phyloP scores from a whole-genome alignment of 2,888 invertebrate species.

The Acutogordius australiensis region DNA sequence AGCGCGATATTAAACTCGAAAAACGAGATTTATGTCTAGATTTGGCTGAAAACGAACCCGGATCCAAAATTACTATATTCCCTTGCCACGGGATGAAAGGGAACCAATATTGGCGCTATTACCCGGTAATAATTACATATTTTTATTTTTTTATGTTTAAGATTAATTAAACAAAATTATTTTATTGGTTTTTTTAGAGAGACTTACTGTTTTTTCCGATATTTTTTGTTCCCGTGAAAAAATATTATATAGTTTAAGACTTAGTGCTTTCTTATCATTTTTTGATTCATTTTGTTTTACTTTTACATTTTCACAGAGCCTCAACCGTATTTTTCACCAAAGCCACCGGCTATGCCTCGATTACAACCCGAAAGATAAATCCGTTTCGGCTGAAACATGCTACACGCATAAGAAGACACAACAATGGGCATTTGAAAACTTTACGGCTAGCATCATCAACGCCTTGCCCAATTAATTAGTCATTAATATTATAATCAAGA shows the following conservation, averaged over 20 bases:
- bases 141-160: too few species aligned
- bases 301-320: not conserved
- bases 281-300: not conserved
- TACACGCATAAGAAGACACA: not conserved
- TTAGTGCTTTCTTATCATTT: not conserved
- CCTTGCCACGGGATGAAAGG: slow-evolving; percentile 9
- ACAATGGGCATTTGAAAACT: not conserved
- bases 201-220: too few species aligned
- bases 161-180: too few species aligned
- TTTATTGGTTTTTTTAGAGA: too few species aligned
- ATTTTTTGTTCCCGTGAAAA: too few species aligned
- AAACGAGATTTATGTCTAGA: not conserved
- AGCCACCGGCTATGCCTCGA: not conserved
- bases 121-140: too few species aligned
- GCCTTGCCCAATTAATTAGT: too few species aligned
- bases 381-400: not conserved
- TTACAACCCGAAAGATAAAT: not conserved
- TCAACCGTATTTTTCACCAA: not conserved
- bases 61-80: not conserved
- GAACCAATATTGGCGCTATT: not conserved
- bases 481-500: too few species aligned
- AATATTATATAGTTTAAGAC: not conserved
- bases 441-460: not conserved
- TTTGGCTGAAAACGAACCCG: not conserved
- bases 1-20: not conserved